phyloP scores from a whole-genome alignment of 2,888 invertebrate genomes.

The Geophilus truncorum region DNA sequence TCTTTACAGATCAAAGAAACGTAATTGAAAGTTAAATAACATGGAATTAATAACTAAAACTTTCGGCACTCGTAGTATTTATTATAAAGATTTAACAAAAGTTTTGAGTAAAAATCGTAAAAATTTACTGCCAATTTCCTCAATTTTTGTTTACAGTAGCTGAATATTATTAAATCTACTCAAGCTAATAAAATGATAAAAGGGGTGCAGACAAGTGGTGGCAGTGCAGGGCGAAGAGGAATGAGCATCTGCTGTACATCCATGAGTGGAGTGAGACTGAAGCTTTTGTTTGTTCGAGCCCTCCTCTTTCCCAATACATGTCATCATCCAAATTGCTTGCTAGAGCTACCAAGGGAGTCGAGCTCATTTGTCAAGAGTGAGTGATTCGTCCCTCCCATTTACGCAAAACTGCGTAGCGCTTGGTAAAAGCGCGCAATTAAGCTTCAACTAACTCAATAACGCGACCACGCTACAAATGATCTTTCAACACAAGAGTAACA shows the following conservation, averaged over 20 bases:
- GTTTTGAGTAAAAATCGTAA: too few species aligned
- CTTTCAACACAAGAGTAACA: not conserved
- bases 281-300: slow-evolving; percentile 1
- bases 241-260: slow-evolving; percentile 15
- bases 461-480: slow-evolving; percentile 6
- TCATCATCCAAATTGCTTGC: slow-evolving; percentile 24
- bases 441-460: slow-evolving; percentile 18
- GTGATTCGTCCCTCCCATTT: slow-evolving; percentile 21
- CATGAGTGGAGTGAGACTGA: not conserved
- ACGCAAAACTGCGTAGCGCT: slow-evolving; percentile 8
- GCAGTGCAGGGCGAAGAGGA: not conserved
- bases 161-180: not conserved
- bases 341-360: slow-evolving; percentile 21
- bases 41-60: too few species aligned
- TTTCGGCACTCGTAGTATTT: too few species aligned
- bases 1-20: too few species aligned
- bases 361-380: slow-evolving; percentile 22
- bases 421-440: slow-evolving; percentile 5
- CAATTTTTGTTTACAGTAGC: not conserved
- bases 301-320: not conserved
- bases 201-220: slow-evolving; percentile 16
- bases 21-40: too few species aligned
- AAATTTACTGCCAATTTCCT: not conserved
- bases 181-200: not conserved
- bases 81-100: too few species aligned